Base-by-base conservation (phyloP, 2,888 invertebrate species). In the Myathropa florea region DNA sequence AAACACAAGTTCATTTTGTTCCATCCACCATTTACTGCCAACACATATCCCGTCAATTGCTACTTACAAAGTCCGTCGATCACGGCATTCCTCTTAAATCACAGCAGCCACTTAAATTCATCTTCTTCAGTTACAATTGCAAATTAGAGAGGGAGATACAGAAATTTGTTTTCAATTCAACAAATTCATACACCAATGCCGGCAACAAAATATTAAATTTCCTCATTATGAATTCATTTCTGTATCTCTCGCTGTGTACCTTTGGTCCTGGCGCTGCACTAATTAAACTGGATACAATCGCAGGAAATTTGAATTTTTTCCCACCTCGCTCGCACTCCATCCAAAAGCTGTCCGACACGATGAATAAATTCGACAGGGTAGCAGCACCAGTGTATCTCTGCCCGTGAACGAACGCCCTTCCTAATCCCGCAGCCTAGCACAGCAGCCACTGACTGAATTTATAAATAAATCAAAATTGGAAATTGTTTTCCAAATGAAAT, bases 391-490 rank as follows among this genome's bases (percentile, higher is more conserved):
- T 12, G 18, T 36, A 18, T 21, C 28, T 39, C 33, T 33, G 33
- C 12, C 33, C 33, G 21, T 28, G 67, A 70, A 70, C 73, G 60
- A 65, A 53, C 67, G 73, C 67, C 70, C 70, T 46, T 61, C 23
- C 28, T 68, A 78, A 72, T 82, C 70, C 78, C 7, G 24, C 46
- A 26, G 24, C 57, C 68, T 46, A 7, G 36, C 46, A 68, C 68
- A 28, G 21, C 79, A 24, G 23, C 46, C 61, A 68, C 55, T 57
- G 53, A 78, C 72, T 83, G 86, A 86, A 86, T 86, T 83, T 75
- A 79, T 86, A 86, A 86, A 86, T 86, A 86, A 86, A 86, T 86
- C 86, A 86, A 86, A 86, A 83, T 86, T 83, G 70, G 75, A 86
- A 86, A 86, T 86, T 86, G 83, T 83, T 86, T 83, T 83, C 78